Conservation (phyloP, 2,888 invertebrate species). For the Leistus spinibarbis region DNA sequence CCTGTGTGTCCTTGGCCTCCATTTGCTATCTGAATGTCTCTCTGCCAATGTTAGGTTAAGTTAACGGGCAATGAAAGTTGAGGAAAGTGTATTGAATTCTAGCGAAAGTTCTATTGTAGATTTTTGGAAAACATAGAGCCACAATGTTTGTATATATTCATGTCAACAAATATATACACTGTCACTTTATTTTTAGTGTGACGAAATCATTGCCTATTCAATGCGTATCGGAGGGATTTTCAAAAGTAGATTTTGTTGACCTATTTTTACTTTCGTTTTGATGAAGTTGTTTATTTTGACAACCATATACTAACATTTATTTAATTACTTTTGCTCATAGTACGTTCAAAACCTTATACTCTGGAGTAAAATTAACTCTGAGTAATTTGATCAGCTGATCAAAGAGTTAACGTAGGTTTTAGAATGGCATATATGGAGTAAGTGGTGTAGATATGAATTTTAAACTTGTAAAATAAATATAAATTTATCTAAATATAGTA, state of each 20-base stretch:
- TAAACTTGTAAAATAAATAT: too few relatives aligned
- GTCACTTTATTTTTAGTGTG: background rate
- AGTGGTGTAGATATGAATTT: too few relatives aligned
- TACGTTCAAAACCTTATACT: too few relatives aligned
- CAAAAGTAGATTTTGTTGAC: background rate
- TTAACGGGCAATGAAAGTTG: constrained; percentile 41
- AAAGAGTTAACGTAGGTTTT: too few relatives aligned
- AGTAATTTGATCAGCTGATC: too few relatives aligned
- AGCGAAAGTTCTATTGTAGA: background rate
- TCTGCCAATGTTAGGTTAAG: background rate
- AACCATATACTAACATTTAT: too few relatives aligned
- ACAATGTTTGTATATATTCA: background rate
- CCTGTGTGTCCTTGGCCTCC: constrained; percentile 42
- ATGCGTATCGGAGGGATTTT: background rate
- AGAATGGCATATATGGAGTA: too few relatives aligned
- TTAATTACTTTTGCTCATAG: too few relatives aligned
- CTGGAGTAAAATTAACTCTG: too few relatives aligned
- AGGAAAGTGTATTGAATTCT: background rate
- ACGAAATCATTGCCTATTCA: background rate
- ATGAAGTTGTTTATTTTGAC: too few relatives aligned
- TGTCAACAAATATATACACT: background rate
- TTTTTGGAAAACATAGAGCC: background rate
- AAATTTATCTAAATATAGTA: too few relatives aligned
- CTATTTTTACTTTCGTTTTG: background rate
- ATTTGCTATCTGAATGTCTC: background rate